These are phyloP conservation scores for Gonatopus flavifemur DNA, from an alignment of 1,140 invertebrate species.

Conservation along the genomic window DNA sequence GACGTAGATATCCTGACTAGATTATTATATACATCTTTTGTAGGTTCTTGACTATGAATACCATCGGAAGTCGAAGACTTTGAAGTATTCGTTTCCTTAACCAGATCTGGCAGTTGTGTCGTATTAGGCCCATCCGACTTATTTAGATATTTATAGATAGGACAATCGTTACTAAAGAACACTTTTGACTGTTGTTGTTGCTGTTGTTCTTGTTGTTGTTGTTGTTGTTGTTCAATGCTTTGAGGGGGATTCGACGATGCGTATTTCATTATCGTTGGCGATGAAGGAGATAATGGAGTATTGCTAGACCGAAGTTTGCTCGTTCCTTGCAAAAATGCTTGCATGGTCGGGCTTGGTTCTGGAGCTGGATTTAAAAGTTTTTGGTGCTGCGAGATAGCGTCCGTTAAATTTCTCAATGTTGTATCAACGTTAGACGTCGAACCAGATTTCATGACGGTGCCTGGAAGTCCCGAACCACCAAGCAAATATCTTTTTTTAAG, in stretches of 20 bases:
- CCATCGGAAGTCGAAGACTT: constrained; percentile 39
- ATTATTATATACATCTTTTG: constrained; percentile 8
- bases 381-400: constrained; percentile 85
- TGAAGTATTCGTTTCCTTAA: constrained; percentile 50
- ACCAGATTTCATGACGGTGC: constrained; percentile 77
- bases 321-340: constrained; percentile 66
- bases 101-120: constrained; percentile 46
- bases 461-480: constrained; percentile 64
- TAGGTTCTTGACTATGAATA: constrained; percentile 7
- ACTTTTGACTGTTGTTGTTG: constrained; percentile 5
- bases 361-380: constrained; percentile 81
- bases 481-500: constrained; percentile 82
- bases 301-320: constrained; percentile 50
- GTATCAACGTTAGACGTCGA: constrained; percentile 82
- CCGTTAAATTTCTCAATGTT: constrained; percentile 78
- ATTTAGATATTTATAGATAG: not conserved
- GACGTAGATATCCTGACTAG: too few relatives aligned
- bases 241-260: constrained; percentile 1
- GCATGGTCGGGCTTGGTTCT: constrained; percentile 74
- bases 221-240: too few relatives aligned
- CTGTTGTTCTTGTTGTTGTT: too few relatives aligned
- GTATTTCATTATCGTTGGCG: constrained; percentile 34
- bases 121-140: constrained; percentile 19
- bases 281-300: constrained; percentile 43
- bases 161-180: not conserved